Conservation (phyloP, 2,797 vertebrate genomes). For the Tiaroga cobitis region DNA sequence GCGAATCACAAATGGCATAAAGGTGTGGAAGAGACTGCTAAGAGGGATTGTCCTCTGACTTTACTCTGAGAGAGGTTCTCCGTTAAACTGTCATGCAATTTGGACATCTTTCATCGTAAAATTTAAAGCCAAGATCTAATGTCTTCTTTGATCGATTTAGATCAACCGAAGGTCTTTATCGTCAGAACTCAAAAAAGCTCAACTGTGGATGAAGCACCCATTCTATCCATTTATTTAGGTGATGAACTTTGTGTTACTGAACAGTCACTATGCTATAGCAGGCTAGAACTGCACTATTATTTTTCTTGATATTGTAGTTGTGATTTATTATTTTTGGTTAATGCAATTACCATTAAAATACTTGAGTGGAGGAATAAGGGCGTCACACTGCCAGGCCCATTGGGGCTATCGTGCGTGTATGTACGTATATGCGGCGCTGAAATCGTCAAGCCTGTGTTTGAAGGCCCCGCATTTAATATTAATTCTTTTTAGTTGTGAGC, state of each 20-base stretch:
- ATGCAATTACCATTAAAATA: background rate
- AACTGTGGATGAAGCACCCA: conserved; percentile 68
- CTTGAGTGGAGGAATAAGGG: background rate
- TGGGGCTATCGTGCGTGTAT: background rate
- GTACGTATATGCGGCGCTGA: conserved; percentile 4
- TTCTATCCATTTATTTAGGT: conserved; percentile 62
- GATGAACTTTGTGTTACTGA: conserved; percentile 44
- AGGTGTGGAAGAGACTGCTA: conserved; percentile 51
- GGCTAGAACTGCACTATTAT: background rate
- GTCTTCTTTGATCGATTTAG: conserved; percentile 64
- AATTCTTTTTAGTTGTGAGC: conserved; percentile 47
- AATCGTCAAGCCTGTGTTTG: conserved; percentile 33
- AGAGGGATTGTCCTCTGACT: conserved; percentile 20
- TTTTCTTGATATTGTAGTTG: background rate
- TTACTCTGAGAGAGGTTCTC: conserved; percentile 51
- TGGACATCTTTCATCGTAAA: conserved; percentile 67
- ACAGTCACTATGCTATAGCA: background rate
- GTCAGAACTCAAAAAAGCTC: conserved; percentile 71
- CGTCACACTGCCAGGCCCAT: background rate
- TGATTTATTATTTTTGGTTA: background rate
- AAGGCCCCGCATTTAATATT: conserved; percentile 52
- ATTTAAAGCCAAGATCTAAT: conserved; percentile 68
- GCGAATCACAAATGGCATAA: conserved; percentile 47
- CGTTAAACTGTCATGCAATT: conserved; percentile 62
- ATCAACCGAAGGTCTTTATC: conserved; percentile 73